Conservation (phyloP, 2,113 vertebrate genomes). For the Neoarius graeffei region DNA sequence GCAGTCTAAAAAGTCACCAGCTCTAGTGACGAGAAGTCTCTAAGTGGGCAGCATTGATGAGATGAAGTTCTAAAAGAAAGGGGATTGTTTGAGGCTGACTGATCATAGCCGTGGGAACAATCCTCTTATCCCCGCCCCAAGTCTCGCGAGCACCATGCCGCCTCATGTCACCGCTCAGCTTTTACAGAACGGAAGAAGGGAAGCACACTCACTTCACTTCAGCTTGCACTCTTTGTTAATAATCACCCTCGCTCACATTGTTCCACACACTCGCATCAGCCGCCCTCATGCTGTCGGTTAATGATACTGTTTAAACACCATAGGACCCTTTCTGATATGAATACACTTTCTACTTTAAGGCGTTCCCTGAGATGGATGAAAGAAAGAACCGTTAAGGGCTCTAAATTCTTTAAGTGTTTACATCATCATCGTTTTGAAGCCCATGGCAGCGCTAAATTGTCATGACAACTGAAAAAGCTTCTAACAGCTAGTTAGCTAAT, state of each 20-base stretch:
- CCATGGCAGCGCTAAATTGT: background rate
- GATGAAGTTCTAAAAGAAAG: background rate
- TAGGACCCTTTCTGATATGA: background rate
- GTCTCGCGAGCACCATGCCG: background rate
- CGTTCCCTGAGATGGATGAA: background rate
- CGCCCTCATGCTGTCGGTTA: background rate
- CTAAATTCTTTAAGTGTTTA: background rate
- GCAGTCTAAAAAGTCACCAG: background rate
- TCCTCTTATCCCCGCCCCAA: background rate
- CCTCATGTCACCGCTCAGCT: background rate
- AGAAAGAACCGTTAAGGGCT: background rate
- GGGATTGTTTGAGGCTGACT: background rate
- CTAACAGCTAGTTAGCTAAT: background rate
- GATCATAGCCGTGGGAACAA: background rate
- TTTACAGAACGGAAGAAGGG: background rate
- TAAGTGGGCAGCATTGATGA: background rate
- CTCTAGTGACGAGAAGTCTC: background rate
- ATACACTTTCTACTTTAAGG: background rate
- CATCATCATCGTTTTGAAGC: background rate
- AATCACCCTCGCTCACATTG: background rate
- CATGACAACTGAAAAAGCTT: background rate
- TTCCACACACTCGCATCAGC: background rate
- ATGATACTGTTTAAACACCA: background rate
- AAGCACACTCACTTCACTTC: background rate
- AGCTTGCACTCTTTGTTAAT: background rate